Conservation (phyloP, 2,113 vertebrate species). For the Heterocephalus glaber region DNA sequence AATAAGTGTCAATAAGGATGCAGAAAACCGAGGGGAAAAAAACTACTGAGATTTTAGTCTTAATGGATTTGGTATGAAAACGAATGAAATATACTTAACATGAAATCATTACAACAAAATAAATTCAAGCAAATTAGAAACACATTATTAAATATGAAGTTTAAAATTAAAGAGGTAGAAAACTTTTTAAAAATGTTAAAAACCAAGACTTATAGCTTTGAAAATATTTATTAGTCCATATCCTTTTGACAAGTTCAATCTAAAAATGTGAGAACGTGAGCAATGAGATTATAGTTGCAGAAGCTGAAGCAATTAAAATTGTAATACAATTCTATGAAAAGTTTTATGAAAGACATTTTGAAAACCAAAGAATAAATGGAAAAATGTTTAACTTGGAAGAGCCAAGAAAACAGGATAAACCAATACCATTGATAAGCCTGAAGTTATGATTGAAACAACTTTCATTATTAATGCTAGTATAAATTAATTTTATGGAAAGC, state of each 20-base stretch:
- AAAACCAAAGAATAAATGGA: background rate
- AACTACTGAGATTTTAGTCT: background rate
- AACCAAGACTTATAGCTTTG: background rate
- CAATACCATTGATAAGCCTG: background rate
- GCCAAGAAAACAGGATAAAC: background rate
- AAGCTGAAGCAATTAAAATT: conserved; percentile 17
- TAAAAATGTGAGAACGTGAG: background rate
- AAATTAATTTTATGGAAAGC: conserved; percentile 21
- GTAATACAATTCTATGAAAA: background rate
- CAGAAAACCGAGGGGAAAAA: background rate
- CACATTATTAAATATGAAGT: background rate
- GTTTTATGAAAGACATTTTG: background rate
- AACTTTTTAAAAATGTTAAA: background rate
- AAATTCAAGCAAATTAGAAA: background rate
- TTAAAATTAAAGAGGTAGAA: background rate
- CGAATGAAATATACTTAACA: background rate
- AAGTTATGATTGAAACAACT: background rate
- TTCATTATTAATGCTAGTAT: background rate
- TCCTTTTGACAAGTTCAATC: background rate
- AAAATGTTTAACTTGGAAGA: background rate
- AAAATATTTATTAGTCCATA: background rate
- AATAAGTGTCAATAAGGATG: background rate
- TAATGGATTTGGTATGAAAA: background rate
- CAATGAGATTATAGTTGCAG: background rate
- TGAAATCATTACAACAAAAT: background rate